Evolutionary conservation across 2,888 invertebrate species (phyloP), one percentile per base, ranked within the genome.

Genomic region (Synanthedon vespiformis): DNA sequence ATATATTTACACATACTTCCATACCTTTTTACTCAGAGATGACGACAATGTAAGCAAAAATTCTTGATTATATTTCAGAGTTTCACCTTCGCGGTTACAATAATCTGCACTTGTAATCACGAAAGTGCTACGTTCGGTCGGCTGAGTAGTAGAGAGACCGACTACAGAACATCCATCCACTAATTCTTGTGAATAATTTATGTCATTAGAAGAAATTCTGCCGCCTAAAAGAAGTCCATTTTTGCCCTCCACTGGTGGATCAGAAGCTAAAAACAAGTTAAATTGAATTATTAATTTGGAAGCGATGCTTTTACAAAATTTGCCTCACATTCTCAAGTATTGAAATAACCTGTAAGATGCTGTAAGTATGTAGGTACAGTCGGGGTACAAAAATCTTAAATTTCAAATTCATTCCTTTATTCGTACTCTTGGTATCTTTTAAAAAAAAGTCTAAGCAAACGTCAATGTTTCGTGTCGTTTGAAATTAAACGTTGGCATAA

Each of bases 61-160:
- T 57, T 86, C 85, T 59, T 87, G 87, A 54, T 85, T 78, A 58
- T 76, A 86, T 58, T 85, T 86, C 34, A 87, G 61, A 2, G 58
- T 52, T 63, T 86, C 87, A 2, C 74, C 73, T 11, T 76, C 72
- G 12, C 85, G 66, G 41, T 84, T 64, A 56, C 85, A 85, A 59
- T 85, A 83, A 57, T 86, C 87, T 22, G 80, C 76, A 53, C 83
- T 87, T 4, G 79, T 73, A 50, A 87, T 70, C 3, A 80, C 64
- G 56, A 85, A 86, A 1, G 82, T 70, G 54, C 61, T 72, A 53
- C 74, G 72, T 53, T 74, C 72, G 0, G 65, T 57, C 0, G 84
- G 81, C 5, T 56, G 53, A 2, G 68, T 44, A 14, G 66, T 58
- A 0, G 74, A 58, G 2, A 77, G 27, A 1, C 69, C 76, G 2